Conservation (phyloP, 1,140 invertebrate species). For the Oryzaephilus surinamensis region DNA sequence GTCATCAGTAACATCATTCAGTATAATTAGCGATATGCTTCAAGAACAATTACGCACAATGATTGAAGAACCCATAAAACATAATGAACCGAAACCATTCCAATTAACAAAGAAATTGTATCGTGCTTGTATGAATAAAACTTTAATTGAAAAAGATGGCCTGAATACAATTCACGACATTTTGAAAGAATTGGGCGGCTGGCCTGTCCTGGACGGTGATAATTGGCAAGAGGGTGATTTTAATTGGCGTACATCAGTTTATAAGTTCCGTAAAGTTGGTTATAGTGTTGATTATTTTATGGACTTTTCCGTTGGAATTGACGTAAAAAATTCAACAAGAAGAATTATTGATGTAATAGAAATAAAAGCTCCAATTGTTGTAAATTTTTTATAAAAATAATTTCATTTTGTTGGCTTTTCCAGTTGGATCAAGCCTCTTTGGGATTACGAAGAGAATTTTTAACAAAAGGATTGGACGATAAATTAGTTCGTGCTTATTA, state of each 20-base stretch:
- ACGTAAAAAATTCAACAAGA: conserved; percentile 81
- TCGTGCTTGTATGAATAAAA: conserved; percentile 76
- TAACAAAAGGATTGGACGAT: conserved; percentile 71
- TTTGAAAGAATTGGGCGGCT: conserved; percentile 71
- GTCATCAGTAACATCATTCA: conserved; percentile 64
- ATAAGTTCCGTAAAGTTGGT: conserved; percentile 64
- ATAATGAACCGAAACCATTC: conserved; percentile 61
- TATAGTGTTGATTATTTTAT: conserved; percentile 86
- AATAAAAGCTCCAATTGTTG: conserved; percentile 2
- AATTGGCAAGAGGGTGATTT: conserved; percentile 55
- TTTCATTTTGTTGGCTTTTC: too few species aligned
- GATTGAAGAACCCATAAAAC: conserved; percentile 54
- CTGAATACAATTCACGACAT: conserved; percentile 58
- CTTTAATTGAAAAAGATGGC: conserved; percentile 61
- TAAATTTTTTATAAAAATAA: conserved; percentile 7
- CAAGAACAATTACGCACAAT: conserved; percentile 66
- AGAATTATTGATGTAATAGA: conserved; percentile 72
- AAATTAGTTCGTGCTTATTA: conserved; percentile 71
- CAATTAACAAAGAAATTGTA: conserved; percentile 67
- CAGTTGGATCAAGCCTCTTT: conserved; percentile 87
- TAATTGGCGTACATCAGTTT: conserved; percentile 72
- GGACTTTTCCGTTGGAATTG: conserved; percentile 82
- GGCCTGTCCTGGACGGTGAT: conserved; percentile 76
- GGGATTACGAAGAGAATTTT: conserved; percentile 78
- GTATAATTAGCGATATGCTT: conserved; percentile 66